Conservation (phyloP, 2,797 vertebrate genomes). For the Eospalax fontanierii region DNA sequence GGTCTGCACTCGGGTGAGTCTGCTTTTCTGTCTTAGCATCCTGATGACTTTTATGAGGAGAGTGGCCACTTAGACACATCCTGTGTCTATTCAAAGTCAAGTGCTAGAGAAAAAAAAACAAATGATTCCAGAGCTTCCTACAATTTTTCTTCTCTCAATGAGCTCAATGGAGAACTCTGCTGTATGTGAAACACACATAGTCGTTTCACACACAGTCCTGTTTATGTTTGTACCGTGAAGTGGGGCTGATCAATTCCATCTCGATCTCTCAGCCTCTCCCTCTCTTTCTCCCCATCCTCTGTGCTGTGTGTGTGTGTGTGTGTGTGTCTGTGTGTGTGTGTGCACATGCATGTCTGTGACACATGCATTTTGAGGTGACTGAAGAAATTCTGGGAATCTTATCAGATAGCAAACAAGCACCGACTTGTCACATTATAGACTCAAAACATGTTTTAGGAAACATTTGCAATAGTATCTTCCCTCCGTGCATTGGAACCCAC, state of each 20-base stretch:
- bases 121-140: background rate
- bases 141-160: background rate
- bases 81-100: slow-evolving; percentile 41
- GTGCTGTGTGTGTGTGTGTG: background rate
- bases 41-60: slow-evolving; percentile 71
- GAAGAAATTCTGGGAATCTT: slow-evolving; percentile 22
- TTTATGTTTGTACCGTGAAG: slow-evolving; percentile 19
- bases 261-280: no score
- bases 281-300: background rate
- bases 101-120: background rate
- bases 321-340: background rate
- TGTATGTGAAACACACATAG: background rate
- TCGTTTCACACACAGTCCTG: background rate
- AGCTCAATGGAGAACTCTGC: slow-evolving; percentile 47
- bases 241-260: slow-evolving; percentile 1
- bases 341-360: fast-evolving
- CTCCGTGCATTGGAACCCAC: background rate
- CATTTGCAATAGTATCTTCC: background rate
- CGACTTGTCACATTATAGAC: background rate
- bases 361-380: background rate
- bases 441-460: background rate
- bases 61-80: background rate
- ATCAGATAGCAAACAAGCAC: background rate
- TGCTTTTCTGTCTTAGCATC: slow-evolving; percentile 71
- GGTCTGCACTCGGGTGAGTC: background rate